phyloP scores from a whole-genome alignment of 2,797 vertebrate species.

The Pogoniulus pusillus region DNA sequence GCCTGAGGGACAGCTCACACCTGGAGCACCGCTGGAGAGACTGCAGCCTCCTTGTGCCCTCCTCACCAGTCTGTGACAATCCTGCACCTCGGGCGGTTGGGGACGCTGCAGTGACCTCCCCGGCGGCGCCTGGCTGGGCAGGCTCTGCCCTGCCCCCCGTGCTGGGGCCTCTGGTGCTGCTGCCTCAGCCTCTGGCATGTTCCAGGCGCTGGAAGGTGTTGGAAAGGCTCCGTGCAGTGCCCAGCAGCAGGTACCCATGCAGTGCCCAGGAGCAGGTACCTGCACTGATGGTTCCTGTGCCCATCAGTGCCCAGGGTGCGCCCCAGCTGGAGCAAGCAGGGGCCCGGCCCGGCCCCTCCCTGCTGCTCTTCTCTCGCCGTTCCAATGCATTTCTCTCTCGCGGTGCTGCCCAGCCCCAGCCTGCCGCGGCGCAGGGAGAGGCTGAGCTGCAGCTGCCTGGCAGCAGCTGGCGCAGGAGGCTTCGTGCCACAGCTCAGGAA shows the following conservation, averaged over 20 bases:
- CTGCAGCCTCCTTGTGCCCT: accelerated
- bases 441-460: not conserved
- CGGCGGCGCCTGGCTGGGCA: not conserved
- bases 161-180: not conserved
- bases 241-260: not conserved
- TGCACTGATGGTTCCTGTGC: accelerated
- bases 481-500: not conserved
- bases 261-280: not conserved
- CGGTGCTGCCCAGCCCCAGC: not conserved
- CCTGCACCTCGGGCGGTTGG: not conserved
- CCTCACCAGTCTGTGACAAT: not conserved
- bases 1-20: not conserved
- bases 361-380: not conserved
- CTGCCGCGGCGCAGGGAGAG: not conserved
- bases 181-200: not conserved
- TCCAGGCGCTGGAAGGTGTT: accelerated
- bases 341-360: not conserved
- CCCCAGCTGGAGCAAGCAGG: not conserved
- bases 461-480: not conserved
- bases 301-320: not conserved
- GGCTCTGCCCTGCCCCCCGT: not conserved
- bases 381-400: constrained; percentile 3
- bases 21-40: not conserved
- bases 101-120: not conserved
- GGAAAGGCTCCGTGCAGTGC: not conserved